Evolutionary conservation across 2,797 vertebrate genomes (phyloP), one percentile per base, ranked within the genome.

Genomic region (Sciurus vulgaris): DNA sequence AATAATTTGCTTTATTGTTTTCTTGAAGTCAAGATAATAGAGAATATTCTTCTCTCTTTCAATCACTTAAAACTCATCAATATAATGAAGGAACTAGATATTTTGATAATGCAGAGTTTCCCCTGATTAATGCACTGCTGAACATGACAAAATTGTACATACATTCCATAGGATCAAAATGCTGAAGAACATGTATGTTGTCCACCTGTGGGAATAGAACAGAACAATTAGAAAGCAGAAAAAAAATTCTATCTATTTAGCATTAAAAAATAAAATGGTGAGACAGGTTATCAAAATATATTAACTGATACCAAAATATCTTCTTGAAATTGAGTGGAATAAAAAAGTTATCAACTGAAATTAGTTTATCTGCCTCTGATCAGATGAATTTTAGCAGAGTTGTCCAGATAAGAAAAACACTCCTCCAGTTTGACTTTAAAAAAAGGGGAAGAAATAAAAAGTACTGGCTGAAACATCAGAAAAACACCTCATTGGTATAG

Each of bases 161-260:
- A 99, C 99, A 98, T 99, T 99, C 99, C 73, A 99, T 95, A 54
- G 99, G 92, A 89, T 99, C 99, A 22, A 99, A 98, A 97, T 99
- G 99, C 97, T 99, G 99, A 98, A 99, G 99, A 97, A 99, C 98
- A 44, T 99, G 98, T 30, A 99, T 98, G 96, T 99, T 99, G 97
- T 99, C 99, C 96, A 99, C 96, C 99, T 99, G 88, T 78, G 97
- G 97, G n/a, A 51, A 96, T 7, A 97, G 44, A 95, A 95, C 15
- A 95, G 85, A 93, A 20, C 9, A 97, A 69, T 97, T 87, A 96
- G 72, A 65, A 92, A 7, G 56, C 0, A 74, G 47, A 88, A 91
- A 87, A 51, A 59, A 17, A 76, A 86, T 28, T 41, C 79, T 86
- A 44, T 78, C 9, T 73, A 92, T 81, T 79, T 28, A 73, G 3